phyloP scores from a whole-genome alignment of 2,113 vertebrate species.

The Labeo rohita region DNA sequence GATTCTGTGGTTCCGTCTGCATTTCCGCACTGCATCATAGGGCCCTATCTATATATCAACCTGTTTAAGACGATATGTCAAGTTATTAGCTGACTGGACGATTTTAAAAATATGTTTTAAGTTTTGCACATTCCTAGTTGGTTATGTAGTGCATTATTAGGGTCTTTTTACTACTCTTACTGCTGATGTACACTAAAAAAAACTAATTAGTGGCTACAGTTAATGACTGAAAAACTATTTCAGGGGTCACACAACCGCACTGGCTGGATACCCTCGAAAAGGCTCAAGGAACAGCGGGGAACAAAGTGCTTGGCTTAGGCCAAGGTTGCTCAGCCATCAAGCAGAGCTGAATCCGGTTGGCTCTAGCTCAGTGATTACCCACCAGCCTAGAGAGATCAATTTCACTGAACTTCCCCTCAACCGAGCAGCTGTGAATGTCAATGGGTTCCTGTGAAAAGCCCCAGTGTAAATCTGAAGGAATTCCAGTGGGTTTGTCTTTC shows the following conservation, averaged over 20 bases:
- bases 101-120: neutral
- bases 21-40: too few relatives aligned
- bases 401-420: constrained; percentile 28
- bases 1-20: too few relatives aligned
- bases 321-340: constrained; percentile 46
- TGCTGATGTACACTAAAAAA: neutral
- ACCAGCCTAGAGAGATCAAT: constrained; percentile 40
- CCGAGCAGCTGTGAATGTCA: constrained; percentile 55
- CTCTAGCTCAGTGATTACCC: constrained; percentile 33
- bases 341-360: constrained; percentile 22
- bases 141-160: neutral
- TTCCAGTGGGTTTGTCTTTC: constrained; percentile 19
- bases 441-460: constrained; percentile 19
- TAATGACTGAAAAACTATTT: neutral
- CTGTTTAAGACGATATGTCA: neutral
- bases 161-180: neutral
- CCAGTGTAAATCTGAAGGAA: constrained; percentile 1
- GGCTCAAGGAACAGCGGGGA: constrained; percentile 9
- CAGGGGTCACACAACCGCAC: neutral
- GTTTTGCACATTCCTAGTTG: neutral
- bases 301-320: constrained; percentile 36
- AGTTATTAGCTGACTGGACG: neutral
- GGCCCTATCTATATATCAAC: too few relatives aligned
- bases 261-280: constrained; percentile 4
- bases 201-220: neutral